Percentiles rank a stretch among this genome's conserved stretches.
Evolutionary conservation across 2,113 vertebrate genomes (phyloP).

Genomic region (Onychostruthus taczanowskii): DNA sequence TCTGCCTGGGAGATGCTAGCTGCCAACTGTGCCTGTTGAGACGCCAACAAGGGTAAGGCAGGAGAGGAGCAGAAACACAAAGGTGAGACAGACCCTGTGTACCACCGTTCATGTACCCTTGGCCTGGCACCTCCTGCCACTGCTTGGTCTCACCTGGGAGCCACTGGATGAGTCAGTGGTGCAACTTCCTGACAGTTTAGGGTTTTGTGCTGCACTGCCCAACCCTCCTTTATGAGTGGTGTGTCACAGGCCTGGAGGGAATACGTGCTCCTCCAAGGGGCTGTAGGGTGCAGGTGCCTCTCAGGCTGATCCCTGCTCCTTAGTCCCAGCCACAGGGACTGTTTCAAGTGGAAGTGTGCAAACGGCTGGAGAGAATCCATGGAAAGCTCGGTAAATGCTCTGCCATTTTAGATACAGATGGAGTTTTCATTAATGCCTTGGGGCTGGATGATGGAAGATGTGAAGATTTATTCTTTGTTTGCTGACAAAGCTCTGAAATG

Average conservation of each 20-base stretch:
- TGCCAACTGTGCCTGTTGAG: background rate
- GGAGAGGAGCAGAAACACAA: background rate
- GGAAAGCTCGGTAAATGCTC: background rate
- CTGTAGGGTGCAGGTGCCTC: background rate
- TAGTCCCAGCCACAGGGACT: background rate
- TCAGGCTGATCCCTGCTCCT: rapidly evolving
- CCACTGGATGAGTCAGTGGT: rapidly evolving
- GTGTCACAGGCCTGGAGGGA: background rate
- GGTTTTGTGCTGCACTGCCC: background rate
- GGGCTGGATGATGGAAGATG: background rate
- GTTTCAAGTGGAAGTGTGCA: background rate
- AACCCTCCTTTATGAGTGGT: background rate
- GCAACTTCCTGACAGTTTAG: background rate
- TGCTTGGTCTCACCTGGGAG: background rate
- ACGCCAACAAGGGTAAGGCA: rapidly evolving
- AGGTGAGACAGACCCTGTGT: rapidly evolving
- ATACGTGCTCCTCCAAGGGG: rapidly evolving
- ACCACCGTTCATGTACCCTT: rapidly evolving
- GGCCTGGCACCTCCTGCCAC: background rate
- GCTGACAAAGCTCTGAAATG: background rate
- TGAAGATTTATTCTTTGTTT: background rate
- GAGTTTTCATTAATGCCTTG: background rate
- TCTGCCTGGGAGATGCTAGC: background rate
- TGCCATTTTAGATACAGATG: background rate
- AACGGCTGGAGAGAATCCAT: background rate